Conservation (phyloP, 2,797 vertebrate species). For the Cossypha polioptera region DNA sequence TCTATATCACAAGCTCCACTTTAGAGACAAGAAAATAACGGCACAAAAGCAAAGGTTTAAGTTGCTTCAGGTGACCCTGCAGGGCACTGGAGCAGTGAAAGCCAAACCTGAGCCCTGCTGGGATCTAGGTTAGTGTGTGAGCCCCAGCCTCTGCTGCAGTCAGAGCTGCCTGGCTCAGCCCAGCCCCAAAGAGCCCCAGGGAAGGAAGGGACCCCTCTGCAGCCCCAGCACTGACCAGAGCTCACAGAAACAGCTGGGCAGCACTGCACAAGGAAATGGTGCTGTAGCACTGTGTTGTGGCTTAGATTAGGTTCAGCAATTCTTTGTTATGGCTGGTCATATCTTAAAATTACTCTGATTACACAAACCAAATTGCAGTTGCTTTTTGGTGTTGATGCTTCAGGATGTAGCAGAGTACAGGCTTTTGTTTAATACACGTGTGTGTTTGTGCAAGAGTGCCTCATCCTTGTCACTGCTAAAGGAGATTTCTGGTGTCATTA, state of each 20-base stretch:
- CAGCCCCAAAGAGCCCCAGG: neutral
- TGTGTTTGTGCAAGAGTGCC: neutral
- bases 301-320: neutral
- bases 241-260: neutral
- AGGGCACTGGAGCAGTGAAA: neutral
- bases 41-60: conserved; percentile 9
- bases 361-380: neutral
- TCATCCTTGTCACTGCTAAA: neutral
- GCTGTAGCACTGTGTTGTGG: rapidly evolving
- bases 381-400: neutral
- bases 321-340: neutral
- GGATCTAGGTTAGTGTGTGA: neutral
- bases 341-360: neutral
- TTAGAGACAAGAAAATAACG: neutral
- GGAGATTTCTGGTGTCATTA: neutral
- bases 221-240: neutral
- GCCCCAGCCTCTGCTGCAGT: neutral
- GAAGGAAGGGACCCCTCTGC: neutral
- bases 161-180: neutral
- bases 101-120: neutral
- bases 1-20: neutral
- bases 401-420: neutral
- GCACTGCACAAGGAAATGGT: rapidly evolving
- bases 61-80: conserved; percentile 7
- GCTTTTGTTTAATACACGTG: rapidly evolving